Percentiles rank a stretch among this genome's conserved stretches.
Evolutionary conservation across 2,113 vertebrate species (phyloP).

Genomic region (Formicarius rufipectus): DNA sequence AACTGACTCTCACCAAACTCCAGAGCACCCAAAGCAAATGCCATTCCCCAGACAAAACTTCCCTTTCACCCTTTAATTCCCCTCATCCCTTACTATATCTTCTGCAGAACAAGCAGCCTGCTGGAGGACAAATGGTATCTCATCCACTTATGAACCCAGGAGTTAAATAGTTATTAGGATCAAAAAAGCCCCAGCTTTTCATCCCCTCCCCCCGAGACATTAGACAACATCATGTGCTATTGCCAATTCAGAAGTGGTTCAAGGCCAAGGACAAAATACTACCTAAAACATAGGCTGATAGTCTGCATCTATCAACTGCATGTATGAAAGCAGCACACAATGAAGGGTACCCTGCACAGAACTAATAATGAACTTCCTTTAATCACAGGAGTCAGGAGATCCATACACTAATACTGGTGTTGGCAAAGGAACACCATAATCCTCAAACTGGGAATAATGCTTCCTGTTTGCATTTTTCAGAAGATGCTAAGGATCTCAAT

Average conservation of each 20-base stretch:
- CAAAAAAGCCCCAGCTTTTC: not conserved
- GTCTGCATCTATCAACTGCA: not conserved
- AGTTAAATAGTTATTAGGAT: not conserved
- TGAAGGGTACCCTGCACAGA: not conserved
- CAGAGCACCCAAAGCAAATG: not conserved
- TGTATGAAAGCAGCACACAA: not conserved
- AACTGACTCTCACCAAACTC: not conserved
- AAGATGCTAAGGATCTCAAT: slow-evolving; percentile 2
- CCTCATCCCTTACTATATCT: not conserved
- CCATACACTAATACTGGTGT: not conserved
- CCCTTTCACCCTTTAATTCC: not conserved
- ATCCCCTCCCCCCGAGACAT: too few species aligned
- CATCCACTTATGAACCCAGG: not conserved
- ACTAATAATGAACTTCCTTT: slow-evolving; percentile 16
- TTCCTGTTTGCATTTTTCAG: slow-evolving; percentile 46
- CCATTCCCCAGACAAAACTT: not conserved
- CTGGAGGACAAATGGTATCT: not conserved
- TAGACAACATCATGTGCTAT: not conserved
- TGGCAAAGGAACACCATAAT: slow-evolving; percentile 21
- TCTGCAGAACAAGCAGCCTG: not conserved
- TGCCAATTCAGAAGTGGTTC: not conserved
- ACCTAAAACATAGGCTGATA: not conserved
- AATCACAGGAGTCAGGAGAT: slow-evolving; percentile 29
- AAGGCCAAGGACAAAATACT: not conserved
- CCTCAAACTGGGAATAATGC: slow-evolving; percentile 30